Conservation (phyloP, 2,888 invertebrate species). For the Ariolimax columbianus region DNA sequence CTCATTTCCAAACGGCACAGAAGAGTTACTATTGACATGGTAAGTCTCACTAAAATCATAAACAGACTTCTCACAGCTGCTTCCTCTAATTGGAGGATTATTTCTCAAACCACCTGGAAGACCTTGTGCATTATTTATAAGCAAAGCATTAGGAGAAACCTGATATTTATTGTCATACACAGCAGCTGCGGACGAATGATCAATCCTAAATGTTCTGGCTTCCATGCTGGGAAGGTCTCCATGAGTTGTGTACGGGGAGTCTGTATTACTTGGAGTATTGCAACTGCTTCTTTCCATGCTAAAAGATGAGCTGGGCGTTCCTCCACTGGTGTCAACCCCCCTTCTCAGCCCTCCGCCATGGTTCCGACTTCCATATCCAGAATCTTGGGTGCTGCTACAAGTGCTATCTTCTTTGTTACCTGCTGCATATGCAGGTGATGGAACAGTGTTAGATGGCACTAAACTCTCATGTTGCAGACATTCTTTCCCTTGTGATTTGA, state of each 20-base stretch:
- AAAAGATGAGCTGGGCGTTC: constrained; percentile 73
- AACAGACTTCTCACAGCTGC: background rate
- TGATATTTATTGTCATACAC: background rate
- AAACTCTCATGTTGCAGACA: constrained; percentile 55
- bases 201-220: constrained; percentile 15
- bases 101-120: background rate
- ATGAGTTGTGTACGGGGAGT: constrained; percentile 59
- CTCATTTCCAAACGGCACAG: constrained; percentile 6
- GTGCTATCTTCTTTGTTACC: constrained; percentile 71
- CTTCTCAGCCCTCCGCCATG: constrained; percentile 39
- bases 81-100: background rate
- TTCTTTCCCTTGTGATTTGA: constrained; percentile 36
- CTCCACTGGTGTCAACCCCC: constrained; percentile 58
- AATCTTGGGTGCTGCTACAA: constrained; percentile 82
- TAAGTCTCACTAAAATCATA: background rate
- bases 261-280: constrained; percentile 63
- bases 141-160: background rate
- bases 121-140: background rate
- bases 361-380: constrained; percentile 89
- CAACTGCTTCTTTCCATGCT: constrained; percentile 67
- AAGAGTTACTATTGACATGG: constrained; percentile 2
- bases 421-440: constrained; percentile 38
- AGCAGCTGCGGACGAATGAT: background rate
- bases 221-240: constrained; percentile 7
- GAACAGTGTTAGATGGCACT: constrained; percentile 17